Evolutionary conservation across 2,888 invertebrate genomes (phyloP), one percentile per base, ranked within the genome.

Genomic region (Phaedon cochleariae): DNA sequence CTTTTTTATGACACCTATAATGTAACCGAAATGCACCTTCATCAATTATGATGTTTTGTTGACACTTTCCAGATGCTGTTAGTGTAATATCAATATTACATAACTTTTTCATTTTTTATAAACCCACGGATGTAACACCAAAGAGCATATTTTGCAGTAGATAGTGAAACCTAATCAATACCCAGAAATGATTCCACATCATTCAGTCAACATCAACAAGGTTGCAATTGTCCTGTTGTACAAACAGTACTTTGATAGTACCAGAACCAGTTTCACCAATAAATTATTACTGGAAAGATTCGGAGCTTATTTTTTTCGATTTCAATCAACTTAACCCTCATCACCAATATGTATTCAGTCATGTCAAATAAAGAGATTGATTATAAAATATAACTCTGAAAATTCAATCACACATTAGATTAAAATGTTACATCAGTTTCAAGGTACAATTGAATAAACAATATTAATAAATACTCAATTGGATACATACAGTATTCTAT

Each of bases 331-430:
- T 26, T 17, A 46, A 46, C 17, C 48, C 10, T 22, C 7, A 20
- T 48, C 20, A 48, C 22, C 10, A 48, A 48, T 20, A 20, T 20
- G 48, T 54, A 41, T 64, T 21, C n/a, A 45, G 68, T 68, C 71
- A 67, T 67, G 71, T 71, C 71, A 62, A 65, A 61, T 57, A 58
- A 68, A 62, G 51, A 51, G 52, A 67, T 45, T 52, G 15, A 41
- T 15, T 41, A 41, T 41, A 41, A 6, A 41, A 41, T 15, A 7
- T 41, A 61, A 57, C 66, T 72, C 69, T 71, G 67, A 71, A 67
- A 70, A 67, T 61, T 70, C 59, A 62, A 67, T 65, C 60, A 69
- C 51, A 54, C 18, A 68, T 68, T 68, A 68, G 64, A 60, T 62
- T 29, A 64, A 22, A 52, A n/a, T 37, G 31, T 34, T 37, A 52